phyloP scores from a whole-genome alignment of 2,113 vertebrate species.

The Dicentrarchus labrax region DNA sequence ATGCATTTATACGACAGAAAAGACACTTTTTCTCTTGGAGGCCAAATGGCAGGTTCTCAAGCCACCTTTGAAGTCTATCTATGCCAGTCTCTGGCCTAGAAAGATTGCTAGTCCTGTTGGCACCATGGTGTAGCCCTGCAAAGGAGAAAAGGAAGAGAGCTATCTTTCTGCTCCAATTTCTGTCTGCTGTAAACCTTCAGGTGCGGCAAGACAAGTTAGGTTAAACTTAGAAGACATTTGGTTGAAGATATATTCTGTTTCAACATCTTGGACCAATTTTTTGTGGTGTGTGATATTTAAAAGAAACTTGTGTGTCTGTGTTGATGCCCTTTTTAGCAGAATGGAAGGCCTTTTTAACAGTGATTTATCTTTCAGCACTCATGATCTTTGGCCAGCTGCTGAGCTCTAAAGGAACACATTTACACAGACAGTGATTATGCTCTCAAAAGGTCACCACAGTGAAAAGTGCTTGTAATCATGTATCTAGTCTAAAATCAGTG shows the following conservation, averaged over 20 bases:
- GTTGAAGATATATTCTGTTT: not conserved
- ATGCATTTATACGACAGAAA: no score
- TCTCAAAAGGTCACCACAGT: conserved; percentile 58
- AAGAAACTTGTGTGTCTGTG: not conserved
- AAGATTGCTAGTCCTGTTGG: not conserved
- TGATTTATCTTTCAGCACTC: conserved; percentile 1
- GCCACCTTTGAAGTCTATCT: no score
- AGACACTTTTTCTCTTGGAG: no score
- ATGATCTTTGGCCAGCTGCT: conserved; percentile 28
- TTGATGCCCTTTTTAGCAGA: not conserved
- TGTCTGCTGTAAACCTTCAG: not conserved
- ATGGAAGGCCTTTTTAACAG: not conserved
- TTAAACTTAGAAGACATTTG: not conserved
- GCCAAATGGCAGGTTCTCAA: no score
- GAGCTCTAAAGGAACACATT: conserved; percentile 46
- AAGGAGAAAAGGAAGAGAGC: not conserved
- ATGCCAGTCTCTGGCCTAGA: not conserved
- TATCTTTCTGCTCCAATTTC: not conserved
- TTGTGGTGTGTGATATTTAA: not conserved
- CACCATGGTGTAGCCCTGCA: not conserved
- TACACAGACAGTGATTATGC: conserved; percentile 49
- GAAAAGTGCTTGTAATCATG: conserved; percentile 52
- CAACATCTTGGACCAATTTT: not conserved
- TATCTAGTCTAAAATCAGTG: conserved; percentile 51
- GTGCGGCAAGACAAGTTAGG: not conserved